Evolutionary conservation across 2,888 invertebrate species (phyloP), one percentile per base, ranked within the genome.

Genomic region (Caenorhabditis wallacei): DNA sequence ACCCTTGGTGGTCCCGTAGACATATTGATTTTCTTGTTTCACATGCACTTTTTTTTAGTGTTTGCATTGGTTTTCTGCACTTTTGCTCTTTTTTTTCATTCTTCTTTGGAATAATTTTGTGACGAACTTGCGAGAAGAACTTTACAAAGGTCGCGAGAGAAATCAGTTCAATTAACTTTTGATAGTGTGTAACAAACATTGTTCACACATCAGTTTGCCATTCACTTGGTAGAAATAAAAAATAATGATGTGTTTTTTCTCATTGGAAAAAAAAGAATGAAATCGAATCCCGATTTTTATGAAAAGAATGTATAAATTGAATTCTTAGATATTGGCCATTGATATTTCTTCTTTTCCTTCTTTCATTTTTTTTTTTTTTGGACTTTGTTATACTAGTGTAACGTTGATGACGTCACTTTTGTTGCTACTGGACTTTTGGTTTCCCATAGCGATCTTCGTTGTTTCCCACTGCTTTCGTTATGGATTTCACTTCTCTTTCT

Each of bases 21-120:
- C 24, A 57, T 66, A 75, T 75, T 18, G 66, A 75, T 75, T 66
- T 57, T 35, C 63, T 5, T n/a, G 7, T 11, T 57, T 46, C 40
- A 30, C 56, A 43, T 40, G 51, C 51, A 51, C 26, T 54, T 30
- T 35, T 56, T 46, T 24, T n/a, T n/a, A n/a, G n/a, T 46, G 64
- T 64, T 74, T 56, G 20, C 16, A 7, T 8, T 48, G n/a, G n/a
- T 48, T 18, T 48, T 8, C 11, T 66, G 64, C 30, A 26, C 54
- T 74, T 74, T 53, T 16, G 3, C 57, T 70, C 18, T 48, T 30
- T 10, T 40, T 68, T 56, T 26, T 5, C 30, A 37, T 68, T 40
- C 30, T n/a, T 11, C 20, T 37, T 40, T 68, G 22, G 11, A 48
- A 48, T n/a, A n/a, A n/a, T n/a, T n/a, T n/a, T n/a, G n/a, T n/a